These are phyloP conservation scores for Drosophila conformis DNA, from an alignment of 2,888 invertebrate genomes.

Conservation along the genomic window DNA sequence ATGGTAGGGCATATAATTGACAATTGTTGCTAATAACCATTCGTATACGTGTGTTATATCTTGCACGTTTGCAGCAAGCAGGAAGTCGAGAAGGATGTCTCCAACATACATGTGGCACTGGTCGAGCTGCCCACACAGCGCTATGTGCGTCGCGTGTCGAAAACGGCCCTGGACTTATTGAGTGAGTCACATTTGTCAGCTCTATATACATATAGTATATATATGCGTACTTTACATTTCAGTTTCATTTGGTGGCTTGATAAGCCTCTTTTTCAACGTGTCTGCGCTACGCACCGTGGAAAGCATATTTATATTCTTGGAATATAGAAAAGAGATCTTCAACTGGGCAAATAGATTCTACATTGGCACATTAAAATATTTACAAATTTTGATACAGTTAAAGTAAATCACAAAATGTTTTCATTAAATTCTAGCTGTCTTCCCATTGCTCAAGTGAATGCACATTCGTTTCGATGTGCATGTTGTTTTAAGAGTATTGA, in stretches of 20 bases:
- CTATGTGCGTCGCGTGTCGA: conserved; percentile 88
- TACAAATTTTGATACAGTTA: conserved; percentile 58
- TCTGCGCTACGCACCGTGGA: conserved; percentile 79
- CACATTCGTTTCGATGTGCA: neutral
- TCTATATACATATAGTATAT: neutral
- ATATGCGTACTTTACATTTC: conserved; percentile 1
- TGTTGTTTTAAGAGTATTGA: neutral
- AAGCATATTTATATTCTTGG: conserved; percentile 56
- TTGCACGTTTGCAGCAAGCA: conserved; percentile 51
- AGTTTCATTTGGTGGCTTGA: conserved; percentile 84
- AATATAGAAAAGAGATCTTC: conserved; percentile 51
- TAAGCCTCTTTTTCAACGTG: conserved; percentile 83
- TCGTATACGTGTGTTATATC: neutral
- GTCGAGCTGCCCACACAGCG: conserved; percentile 84
- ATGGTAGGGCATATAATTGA: neutral
- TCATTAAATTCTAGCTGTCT: conserved; percentile 48
- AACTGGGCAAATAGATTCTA: conserved; percentile 57
- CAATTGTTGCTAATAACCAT: neutral
- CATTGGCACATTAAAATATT: conserved; percentile 63
- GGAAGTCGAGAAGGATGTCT: conserved; percentile 63
- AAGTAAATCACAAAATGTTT: conserved; percentile 69
- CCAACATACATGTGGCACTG: conserved; percentile 76
- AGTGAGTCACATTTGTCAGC: conserved; percentile 85
- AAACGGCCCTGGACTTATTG: conserved; percentile 88
- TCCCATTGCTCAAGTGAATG: conserved; percentile 34